These are phyloP conservation scores for Amniataba percoides DNA, from an alignment of 2,797 vertebrate species.

Conservation along the genomic window DNA sequence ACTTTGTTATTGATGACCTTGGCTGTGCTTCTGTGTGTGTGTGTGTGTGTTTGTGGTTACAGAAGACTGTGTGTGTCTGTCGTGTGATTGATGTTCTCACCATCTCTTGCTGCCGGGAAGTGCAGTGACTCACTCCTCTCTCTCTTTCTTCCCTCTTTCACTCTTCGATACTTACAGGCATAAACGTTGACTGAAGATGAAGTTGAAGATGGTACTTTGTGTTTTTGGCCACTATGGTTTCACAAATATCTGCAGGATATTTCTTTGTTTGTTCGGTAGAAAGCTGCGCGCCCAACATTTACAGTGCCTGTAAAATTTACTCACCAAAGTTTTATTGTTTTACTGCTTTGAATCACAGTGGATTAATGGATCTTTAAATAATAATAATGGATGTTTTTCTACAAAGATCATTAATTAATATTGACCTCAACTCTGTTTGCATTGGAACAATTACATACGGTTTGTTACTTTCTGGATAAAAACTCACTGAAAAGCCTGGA, in stretches of 20 bases:
- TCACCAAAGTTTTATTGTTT: constrained; percentile 9
- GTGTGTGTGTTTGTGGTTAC: constrained; percentile 1
- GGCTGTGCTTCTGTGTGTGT: constrained; percentile 16
- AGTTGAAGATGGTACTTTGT: background rate
- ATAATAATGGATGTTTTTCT: background rate
- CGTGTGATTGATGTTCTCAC: constrained; percentile 52
- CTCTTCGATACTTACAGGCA: background rate
- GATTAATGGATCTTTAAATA: background rate
- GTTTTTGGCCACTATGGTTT: constrained; percentile 10
- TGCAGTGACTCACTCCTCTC: constrained; percentile 53
- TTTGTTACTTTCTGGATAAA: too few relatives aligned
- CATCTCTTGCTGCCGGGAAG: constrained; percentile 42
- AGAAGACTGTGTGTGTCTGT: background rate
- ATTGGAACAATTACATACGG: too few relatives aligned
- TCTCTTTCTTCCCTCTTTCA: background rate
- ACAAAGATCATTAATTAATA: background rate
- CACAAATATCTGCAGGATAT: constrained; percentile 17
- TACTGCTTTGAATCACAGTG: background rate
- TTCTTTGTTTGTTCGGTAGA: background rate
- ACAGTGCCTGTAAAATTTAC: constrained; percentile 5
- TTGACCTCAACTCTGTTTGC: too few relatives aligned
- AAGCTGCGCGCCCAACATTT: constrained; percentile 12
- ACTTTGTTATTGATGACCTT: constrained; percentile 57
- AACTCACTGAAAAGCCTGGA: too few relatives aligned
- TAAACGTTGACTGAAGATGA: background rate